Conservation (phyloP, 2,888 invertebrate species). For the Lampropteryx suffumata region DNA sequence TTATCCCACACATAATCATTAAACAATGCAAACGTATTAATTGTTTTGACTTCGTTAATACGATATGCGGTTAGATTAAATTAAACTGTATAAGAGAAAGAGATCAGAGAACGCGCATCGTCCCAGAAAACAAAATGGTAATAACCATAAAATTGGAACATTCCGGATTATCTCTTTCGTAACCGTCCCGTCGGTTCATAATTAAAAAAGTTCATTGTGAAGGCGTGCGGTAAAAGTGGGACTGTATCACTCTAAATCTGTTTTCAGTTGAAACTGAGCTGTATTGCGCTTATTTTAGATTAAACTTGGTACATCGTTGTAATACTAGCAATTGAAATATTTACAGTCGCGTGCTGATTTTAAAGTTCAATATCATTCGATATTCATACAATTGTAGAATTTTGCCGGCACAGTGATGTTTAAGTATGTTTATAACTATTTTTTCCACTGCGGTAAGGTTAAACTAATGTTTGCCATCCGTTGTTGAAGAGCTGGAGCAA, state of each 20-base stretch:
- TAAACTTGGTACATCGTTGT: background rate
- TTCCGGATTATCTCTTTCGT: constrained; percentile 36
- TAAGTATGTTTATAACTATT: background rate
- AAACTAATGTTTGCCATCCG: constrained; percentile 37
- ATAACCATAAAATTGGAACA: constrained; percentile 38
- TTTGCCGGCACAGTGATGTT: constrained; percentile 2
- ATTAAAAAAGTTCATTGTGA: constrained; percentile 40
- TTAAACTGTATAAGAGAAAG: no score
- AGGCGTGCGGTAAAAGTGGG: constrained; percentile 22
- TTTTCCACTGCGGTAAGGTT: constrained; percentile 14
- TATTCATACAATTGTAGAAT: no score
- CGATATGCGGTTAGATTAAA: constrained; percentile 13
- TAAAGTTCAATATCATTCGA: background rate
- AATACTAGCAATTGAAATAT: no score
- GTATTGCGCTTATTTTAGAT: background rate
- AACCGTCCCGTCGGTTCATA: constrained; percentile 33
- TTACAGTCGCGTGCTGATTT: no score
- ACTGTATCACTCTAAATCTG: constrained; percentile 8
- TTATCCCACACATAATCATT: constrained; percentile 14
- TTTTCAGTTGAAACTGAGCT: constrained; percentile 6
- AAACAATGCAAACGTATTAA: constrained; percentile 13
- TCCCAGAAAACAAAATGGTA: constrained; percentile 32
- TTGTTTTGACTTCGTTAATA: constrained; percentile 4
- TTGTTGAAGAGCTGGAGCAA: constrained; percentile 27
- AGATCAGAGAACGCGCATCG: constrained; percentile 21